phyloP scores from a whole-genome alignment of 2,113 vertebrate species.

The Eleginops maclovinus region DNA sequence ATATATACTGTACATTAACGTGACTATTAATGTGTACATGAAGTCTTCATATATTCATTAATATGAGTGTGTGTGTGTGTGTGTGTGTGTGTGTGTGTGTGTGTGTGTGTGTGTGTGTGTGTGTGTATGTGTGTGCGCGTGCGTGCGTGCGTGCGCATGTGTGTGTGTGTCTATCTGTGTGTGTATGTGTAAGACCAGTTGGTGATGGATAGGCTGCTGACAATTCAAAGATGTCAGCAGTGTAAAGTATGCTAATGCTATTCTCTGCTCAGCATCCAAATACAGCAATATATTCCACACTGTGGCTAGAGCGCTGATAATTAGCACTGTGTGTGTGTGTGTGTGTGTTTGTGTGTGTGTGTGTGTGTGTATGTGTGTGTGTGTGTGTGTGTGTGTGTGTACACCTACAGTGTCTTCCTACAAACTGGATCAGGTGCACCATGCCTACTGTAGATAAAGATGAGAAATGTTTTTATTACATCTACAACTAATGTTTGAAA shows the following conservation, averaged over 20 bases:
- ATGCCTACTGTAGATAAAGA: background rate
- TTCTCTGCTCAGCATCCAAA: constrained; percentile 63
- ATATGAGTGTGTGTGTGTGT: constrained; percentile 1
- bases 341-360: constrained; percentile 3
- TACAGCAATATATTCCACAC: constrained; percentile 52
- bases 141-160: too few species aligned
- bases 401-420: background rate
- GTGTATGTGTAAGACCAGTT: constrained; percentile 35
- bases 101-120: constrained; percentile 9
- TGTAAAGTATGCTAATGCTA: constrained; percentile 74
- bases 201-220: constrained; percentile 62
- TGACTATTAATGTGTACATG: constrained; percentile 37
- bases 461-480: background rate
- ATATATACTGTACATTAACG: constrained; percentile 29
- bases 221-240: constrained; percentile 67
- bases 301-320: constrained; percentile 41
- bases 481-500: background rate
- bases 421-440: background rate
- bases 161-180: constrained; percentile 1
- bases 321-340: constrained; percentile 37
- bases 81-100: constrained; percentile 8
- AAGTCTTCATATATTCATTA: constrained; percentile 27
- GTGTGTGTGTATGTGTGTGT: constrained; percentile 20
- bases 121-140: constrained; percentile 4
- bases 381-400: background rate